A percentile compares a stretch with the other conserved stretches of the same genome.
These are phyloP conservation scores for Colostygia pectinataria DNA, from an alignment of 2,888 invertebrate genomes.

Conservation along the genomic window DNA sequence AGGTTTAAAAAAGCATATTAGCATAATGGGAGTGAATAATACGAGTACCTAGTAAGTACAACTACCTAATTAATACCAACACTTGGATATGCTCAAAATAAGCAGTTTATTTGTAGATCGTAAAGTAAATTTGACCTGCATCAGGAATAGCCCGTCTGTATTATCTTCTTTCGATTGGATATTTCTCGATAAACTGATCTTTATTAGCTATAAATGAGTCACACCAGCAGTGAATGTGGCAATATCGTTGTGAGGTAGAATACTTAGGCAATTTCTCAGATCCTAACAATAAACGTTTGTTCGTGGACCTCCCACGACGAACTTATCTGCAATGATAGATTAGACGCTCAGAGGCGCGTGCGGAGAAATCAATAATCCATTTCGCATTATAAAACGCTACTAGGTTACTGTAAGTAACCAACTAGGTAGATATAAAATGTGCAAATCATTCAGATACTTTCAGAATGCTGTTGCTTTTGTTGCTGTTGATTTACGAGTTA, in stretches of 20 bases:
- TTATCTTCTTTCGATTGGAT: too few species aligned
- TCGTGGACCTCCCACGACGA: conserved; percentile 33
- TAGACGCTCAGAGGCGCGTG: conserved; percentile 28
- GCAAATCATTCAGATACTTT: neutral
- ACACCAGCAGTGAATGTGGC: neutral
- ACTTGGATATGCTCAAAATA: too few species aligned
- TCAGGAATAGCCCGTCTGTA: too few species aligned
- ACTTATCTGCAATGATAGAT: conserved; percentile 36
- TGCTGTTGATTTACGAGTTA: too few species aligned
- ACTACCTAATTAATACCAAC: too few species aligned
- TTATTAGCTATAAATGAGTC: conserved; percentile 3
- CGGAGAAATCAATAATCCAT: conserved; percentile 34
- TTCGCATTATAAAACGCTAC: conserved; percentile 16
- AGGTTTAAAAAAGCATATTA: too few species aligned
- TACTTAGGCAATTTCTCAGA: conserved; percentile 17
- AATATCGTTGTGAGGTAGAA: conserved; percentile 2
- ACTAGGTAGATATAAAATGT: conserved; percentile 16
- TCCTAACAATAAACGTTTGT: conserved; percentile 23
- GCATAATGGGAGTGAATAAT: too few species aligned
- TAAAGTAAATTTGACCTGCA: too few species aligned
- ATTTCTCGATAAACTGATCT: neutral
- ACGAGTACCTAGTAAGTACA: too few species aligned
- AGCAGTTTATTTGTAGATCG: too few species aligned
- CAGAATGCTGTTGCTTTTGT: too few species aligned
- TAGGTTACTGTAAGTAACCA: neutral